A percentile compares a stretch with the other conserved stretches of the same genome.
These are phyloP conservation scores for Brachirus orientalis DNA, from an alignment of 2,113 vertebrate genomes.

Conservation along the genomic window DNA sequence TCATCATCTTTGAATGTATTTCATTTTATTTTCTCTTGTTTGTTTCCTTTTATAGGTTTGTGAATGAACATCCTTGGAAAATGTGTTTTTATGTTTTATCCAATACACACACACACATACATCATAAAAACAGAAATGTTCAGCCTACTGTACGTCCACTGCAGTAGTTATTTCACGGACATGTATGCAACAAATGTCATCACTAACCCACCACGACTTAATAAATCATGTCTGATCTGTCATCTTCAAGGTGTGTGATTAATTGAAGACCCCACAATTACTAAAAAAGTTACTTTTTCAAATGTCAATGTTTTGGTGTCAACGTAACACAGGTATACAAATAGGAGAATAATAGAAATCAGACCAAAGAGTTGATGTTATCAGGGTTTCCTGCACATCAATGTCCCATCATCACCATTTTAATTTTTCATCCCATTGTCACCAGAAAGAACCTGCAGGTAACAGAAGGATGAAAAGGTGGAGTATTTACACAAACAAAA, in stretches of 20 bases:
- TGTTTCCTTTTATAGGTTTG: conserved; percentile 11
- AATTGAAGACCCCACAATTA: background rate
- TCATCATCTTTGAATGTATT: conserved; percentile 44
- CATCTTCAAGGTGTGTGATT: conserved; percentile 2
- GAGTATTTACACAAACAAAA: conserved; percentile 52
- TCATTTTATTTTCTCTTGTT: conserved; percentile 17
- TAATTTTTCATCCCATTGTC: conserved; percentile 13
- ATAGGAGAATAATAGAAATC: no score
- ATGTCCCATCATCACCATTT: background rate
- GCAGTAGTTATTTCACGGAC: conserved; percentile 21
- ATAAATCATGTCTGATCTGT: conserved; percentile 34
- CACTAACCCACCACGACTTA: conserved; percentile 28
- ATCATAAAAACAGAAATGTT: background rate
- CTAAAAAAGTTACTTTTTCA: background rate
- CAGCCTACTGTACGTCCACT: conserved; percentile 5
- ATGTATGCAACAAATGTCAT: conserved; percentile 31
- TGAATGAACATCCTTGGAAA: conserved; percentile 4
- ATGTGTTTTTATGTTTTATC: background rate
- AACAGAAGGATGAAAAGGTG: conserved; percentile 41
- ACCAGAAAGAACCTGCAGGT: conserved; percentile 16
- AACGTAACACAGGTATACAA: background rate
- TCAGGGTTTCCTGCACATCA: no score
- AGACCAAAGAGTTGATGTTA: no score
- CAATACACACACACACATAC: no score
- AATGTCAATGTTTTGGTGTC: background rate